phyloP scores from a whole-genome alignment of 1,140 invertebrate species.

The Neelides sp. region DNA sequence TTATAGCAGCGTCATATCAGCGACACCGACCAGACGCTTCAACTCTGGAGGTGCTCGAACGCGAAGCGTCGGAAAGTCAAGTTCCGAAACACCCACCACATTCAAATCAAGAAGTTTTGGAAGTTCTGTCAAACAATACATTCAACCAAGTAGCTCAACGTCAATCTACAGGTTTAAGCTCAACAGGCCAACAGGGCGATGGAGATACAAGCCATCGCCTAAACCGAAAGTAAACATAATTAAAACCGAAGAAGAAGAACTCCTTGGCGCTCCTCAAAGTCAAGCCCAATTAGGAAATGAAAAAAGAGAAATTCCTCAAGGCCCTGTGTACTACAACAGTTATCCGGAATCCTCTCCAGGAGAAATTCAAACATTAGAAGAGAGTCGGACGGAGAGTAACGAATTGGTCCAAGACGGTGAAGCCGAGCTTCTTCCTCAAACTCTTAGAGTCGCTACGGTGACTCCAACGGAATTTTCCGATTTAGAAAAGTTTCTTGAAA shows the following conservation, averaged over 20 bases:
- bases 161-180: slow-evolving; percentile 60
- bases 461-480: slow-evolving; percentile 68
- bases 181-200: slow-evolving; percentile 55
- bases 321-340: slow-evolving; percentile 6
- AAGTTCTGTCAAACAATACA: not conserved
- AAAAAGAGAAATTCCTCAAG: slow-evolving; percentile 4
- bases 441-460: slow-evolving; percentile 51
- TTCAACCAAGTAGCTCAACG: slow-evolving; percentile 37
- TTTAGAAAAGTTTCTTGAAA: slow-evolving; percentile 45
- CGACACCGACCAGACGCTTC: slow-evolving; percentile 24
- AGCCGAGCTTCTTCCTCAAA: slow-evolving; percentile 23
- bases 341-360: slow-evolving; percentile 8
- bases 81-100: not conserved
- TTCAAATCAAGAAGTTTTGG: not conserved
- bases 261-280: slow-evolving; percentile 8
- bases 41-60: not conserved
- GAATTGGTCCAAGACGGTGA: slow-evolving; percentile 25
- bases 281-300: slow-evolving; percentile 9
- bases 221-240: slow-evolving; percentile 70
- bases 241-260: slow-evolving; percentile 46
- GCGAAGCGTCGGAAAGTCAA: not conserved
- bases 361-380: slow-evolving; percentile 20
- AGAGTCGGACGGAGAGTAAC: slow-evolving; percentile 25
- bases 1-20: slow-evolving; percentile 23
- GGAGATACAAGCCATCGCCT: slow-evolving; percentile 75